Evolutionary conservation across 2,797 vertebrate species (phyloP), one percentile per base, ranked within the genome.

Genomic region (Vultur gryphus): DNA sequence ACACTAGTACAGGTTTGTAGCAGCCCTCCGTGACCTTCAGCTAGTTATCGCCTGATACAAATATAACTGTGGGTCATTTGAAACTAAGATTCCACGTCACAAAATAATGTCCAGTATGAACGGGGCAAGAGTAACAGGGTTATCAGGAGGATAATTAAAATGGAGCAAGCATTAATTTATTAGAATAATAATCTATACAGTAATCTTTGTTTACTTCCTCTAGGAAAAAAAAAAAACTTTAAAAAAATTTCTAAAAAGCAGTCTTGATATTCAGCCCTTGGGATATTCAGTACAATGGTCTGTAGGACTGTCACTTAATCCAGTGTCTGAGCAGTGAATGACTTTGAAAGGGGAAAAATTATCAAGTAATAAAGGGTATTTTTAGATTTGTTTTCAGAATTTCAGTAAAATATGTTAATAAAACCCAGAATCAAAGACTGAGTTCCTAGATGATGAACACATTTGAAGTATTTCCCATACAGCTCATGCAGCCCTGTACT

Each of bases 31-130:
- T 35, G 31, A 16, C 62, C 46, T 12, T 3, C 51, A 29, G 46
- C 39, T 21, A 4, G 12, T 26, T 3, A 21, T 29, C 3, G 5
- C 44, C 64, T 11, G 23, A 26, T 4, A 14, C 4, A 12, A 21
- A 12, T 5, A 5, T 11, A 19, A 39, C 0, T 7, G 29, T 4
- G 64, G 35, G 18, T 13, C 3, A 31, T 15, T 35, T 8, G 4
- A 20, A 76, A 41, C 9, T 13, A 3, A 82, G 77, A 72, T 8
- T 49, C 43, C 33, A 44, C 4, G 0, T 10, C 71, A 41, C 51
- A 46, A 57, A 79, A 18, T 3, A 9, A 43, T 7, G 2, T 6
- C 55, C 39, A 9, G 1, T 7, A 20, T 20, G 55, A 43, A 2
- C 1, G 13, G 31, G 72, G 41, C 11, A 28, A 6, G 39, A 70